phyloP scores from a whole-genome alignment of 2,888 invertebrate species.

The Folsomia manolachei region DNA sequence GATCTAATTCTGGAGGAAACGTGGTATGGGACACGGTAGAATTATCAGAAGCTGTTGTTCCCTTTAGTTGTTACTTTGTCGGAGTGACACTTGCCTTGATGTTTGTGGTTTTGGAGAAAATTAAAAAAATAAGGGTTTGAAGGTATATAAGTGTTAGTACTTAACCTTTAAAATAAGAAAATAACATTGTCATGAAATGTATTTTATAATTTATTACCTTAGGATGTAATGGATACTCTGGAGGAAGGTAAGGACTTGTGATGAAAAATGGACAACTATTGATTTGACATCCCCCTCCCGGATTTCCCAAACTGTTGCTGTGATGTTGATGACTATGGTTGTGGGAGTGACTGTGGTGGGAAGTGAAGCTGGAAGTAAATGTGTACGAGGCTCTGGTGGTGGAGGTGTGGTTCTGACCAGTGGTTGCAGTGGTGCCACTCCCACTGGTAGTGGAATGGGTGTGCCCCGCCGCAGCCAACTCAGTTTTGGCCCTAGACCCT shows the following conservation, averaged over 20 bases:
- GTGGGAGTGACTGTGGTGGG: slow-evolving; percentile 8
- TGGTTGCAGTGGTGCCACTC: neutral
- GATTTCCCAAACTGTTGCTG: slow-evolving; percentile 9
- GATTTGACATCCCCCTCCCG: slow-evolving; percentile 8
- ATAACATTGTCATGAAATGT: neutral
- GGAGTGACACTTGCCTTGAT: neutral
- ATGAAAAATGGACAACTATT: slow-evolving; percentile 16
- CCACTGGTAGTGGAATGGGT: neutral
- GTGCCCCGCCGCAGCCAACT: neutral
- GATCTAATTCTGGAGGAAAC: neutral
- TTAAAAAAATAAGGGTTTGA: neutral
- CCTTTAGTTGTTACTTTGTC: neutral
- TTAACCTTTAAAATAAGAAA: neutral
- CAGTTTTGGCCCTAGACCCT: slow-evolving; percentile 11
- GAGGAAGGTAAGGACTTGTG: slow-evolving; percentile 45
- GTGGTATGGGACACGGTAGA: neutral
- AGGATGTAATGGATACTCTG: slow-evolving; percentile 41
- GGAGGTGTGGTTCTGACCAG: slow-evolving; percentile 11
- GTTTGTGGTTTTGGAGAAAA: neutral
- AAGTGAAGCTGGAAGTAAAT: slow-evolving; percentile 34
- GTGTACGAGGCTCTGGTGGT: slow-evolving; percentile 31
- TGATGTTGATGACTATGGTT: slow-evolving; percentile 5
- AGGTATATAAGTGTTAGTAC: too few species aligned
- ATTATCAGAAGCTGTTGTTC: neutral
- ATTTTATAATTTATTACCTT: slow-evolving; percentile 34